phyloP scores from a whole-genome alignment of 2,888 invertebrate species.

The Heliconius ethilla region DNA sequence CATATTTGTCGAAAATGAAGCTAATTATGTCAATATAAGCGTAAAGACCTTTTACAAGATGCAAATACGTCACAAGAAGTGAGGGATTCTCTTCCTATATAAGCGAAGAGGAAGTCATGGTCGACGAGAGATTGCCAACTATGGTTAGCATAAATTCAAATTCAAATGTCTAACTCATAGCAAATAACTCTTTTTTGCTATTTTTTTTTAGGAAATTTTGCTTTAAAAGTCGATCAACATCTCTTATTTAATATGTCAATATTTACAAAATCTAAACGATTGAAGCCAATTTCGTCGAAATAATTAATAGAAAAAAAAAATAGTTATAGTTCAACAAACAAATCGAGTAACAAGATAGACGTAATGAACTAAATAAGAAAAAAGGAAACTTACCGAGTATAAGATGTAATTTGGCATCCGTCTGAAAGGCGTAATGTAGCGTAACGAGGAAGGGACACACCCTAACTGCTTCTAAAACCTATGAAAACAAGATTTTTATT shows the following conservation, averaged over 20 bases:
- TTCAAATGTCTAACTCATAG: too few relatives aligned
- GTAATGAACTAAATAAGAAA: neutral
- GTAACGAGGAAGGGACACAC: constrained; percentile 98
- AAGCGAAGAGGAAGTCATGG: constrained; percentile 11
- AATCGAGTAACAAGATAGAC: neutral
- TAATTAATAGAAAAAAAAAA: too few relatives aligned
- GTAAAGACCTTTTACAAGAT: too few relatives aligned
- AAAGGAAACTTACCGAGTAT: constrained; percentile 90
- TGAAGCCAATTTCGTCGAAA: too few relatives aligned
- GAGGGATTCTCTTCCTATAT: neutral
- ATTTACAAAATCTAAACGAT: too few relatives aligned
- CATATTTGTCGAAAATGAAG: too few relatives aligned
- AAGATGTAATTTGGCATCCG: constrained; percentile 96
- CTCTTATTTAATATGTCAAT: too few relatives aligned
- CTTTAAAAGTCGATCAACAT: too few relatives aligned
- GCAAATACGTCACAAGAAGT: neutral
- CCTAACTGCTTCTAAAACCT: constrained; percentile 96
- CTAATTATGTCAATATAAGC: too few relatives aligned
- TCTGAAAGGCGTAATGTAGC: constrained; percentile 99
- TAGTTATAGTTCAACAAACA: neutral
- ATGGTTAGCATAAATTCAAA: neutral
- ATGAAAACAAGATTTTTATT: constrained; percentile 44
- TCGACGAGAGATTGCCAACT: constrained; percentile 10
- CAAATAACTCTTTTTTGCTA: too few relatives aligned
- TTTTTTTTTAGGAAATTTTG: too few relatives aligned